These are phyloP conservation scores for Ophion slaviceki DNA, from an alignment of 2,888 invertebrate species.

Conservation along the genomic window DNA sequence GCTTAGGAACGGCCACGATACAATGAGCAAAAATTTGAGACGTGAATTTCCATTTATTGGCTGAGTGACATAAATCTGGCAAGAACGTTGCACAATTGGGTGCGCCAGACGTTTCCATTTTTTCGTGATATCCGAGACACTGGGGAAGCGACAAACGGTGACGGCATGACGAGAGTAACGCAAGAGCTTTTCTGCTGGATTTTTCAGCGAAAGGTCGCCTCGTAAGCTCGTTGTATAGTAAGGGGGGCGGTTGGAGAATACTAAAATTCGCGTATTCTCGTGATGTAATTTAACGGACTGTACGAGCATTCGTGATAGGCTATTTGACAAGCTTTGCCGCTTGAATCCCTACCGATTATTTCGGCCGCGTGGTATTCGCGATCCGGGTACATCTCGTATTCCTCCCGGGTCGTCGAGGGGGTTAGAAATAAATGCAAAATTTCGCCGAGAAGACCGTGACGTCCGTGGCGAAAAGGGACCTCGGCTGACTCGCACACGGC, in stretches of 20 bases:
- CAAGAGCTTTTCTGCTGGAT: background rate
- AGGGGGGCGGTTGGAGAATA: background rate
- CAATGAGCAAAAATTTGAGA: too few relatives aligned
- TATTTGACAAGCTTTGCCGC: conserved; percentile 82
- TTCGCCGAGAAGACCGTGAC: conserved; percentile 90
- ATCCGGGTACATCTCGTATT: conserved; percentile 86
- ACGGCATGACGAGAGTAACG: background rate
- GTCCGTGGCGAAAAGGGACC: conserved; percentile 87
- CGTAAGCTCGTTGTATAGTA: background rate
- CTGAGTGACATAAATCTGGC: conserved; percentile 1
- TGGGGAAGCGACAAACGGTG: background rate
- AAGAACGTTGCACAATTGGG: background rate
- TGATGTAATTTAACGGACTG: conserved; percentile 86
- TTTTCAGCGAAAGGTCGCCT: background rate
- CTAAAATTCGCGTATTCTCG: conserved; percentile 69
- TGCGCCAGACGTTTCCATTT: too few relatives aligned
- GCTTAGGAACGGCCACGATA: too few relatives aligned
- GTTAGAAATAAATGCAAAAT: conserved; percentile 90
- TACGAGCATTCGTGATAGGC: conserved; percentile 87
- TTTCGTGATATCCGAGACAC: too few relatives aligned
- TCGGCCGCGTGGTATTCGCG: conserved; percentile 90
- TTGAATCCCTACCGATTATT: conserved; percentile 73
- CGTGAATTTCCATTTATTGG: background rate
- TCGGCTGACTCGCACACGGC: conserved; percentile 91
- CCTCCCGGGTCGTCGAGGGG: conserved; percentile 88